Base-by-base conservation (phyloP, 2,113 vertebrate species). In the Cebidichthys violaceus region DNA sequence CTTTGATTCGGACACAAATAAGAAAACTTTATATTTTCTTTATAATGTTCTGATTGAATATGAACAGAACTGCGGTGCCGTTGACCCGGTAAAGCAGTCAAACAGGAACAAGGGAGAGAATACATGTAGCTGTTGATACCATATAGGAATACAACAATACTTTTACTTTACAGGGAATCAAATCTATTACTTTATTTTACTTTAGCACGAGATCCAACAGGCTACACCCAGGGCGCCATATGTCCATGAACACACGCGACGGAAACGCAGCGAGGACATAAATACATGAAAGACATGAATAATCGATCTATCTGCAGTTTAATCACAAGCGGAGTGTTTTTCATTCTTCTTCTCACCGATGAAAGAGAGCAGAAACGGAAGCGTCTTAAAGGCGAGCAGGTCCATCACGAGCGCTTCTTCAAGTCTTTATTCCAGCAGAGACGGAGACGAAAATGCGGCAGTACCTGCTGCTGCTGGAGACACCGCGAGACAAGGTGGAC, bases 341-440 rank as follows among this genome's bases (percentile, higher is more conserved):
- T 0, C 0, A 33, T 33, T 37, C 2, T 10, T 18, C 0, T 5
- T 43, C 83, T 89, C 50, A 92, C 91, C 87, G 27, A n/a, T 3
- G 0, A 72, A 18, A 62, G 11, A 55, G 10, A 92, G 54, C 24
- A 85, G 47, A 2, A 89, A 37, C 33, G 89, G 72, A 22, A 89
- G 70, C 59, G 57, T 35, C 7, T 61, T 73, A 0, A 43, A 31
- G 52, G 14, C 15, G 78, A 81, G 7, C 43, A 61, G 74, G 81
- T 81, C 79, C 90, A 90, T 92, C 54, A 31, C n/a, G 87, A 70
- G 81, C 73, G 65, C 62, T 71, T 85, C 77, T 71, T 85, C 77
- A 29, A 82, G 81, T 76, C 10, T 66, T 47, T 33, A 4, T 75
- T 41, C 67, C 72, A 79, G 82, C 81, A 14, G 60, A 83, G 70